Evolutionary conservation across 2,113 vertebrate species (phyloP).

Genomic region (Elgaria multicarinata): DNA sequence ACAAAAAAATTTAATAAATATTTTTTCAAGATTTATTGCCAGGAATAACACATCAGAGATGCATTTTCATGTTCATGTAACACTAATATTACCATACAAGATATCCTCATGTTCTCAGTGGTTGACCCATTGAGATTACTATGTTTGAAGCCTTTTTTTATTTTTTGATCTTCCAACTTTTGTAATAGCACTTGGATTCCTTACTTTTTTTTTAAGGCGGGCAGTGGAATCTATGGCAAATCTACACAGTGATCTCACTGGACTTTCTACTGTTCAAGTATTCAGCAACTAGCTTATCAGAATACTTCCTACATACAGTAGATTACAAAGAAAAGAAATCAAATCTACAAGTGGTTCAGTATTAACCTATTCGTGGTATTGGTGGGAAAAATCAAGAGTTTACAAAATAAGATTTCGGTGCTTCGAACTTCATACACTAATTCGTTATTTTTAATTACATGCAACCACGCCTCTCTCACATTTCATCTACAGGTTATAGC

Average conservation of each 20-base stretch:
- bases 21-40: slow-evolving; percentile 98
- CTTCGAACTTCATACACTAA: slow-evolving; percentile 80
- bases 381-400: slow-evolving; percentile 81
- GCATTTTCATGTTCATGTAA: slow-evolving; percentile 90
- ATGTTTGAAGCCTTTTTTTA: slow-evolving; percentile 82
- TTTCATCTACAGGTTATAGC: slow-evolving; percentile 82
- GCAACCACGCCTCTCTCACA: slow-evolving; percentile 80
- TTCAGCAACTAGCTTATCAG: slow-evolving; percentile 90
- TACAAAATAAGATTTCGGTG: slow-evolving; percentile 83
- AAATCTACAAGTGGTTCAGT: slow-evolving; percentile 84
- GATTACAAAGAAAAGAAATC: slow-evolving; percentile 83
- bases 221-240: slow-evolving; percentile 84
- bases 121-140: slow-evolving; percentile 86
- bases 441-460: slow-evolving; percentile 79
- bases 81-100: slow-evolving; percentile 92
- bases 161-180: slow-evolving; percentile 71
- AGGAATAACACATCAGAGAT: slow-evolving; percentile 92
- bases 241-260: slow-evolving; percentile 89
- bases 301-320: slow-evolving; percentile 87
- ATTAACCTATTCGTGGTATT: slow-evolving; percentile 81
- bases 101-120: slow-evolving; percentile 87
- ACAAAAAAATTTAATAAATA: slow-evolving; percentile 99
- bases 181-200: slow-evolving; percentile 82
- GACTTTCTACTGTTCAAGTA: slow-evolving; percentile 95
- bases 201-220: slow-evolving; percentile 85